Percentiles rank a stretch among this genome's conserved stretches.
phyloP scores from a whole-genome alignment of 2,113 vertebrate genomes.

The Pseudolaguvia tuberculata region DNA sequence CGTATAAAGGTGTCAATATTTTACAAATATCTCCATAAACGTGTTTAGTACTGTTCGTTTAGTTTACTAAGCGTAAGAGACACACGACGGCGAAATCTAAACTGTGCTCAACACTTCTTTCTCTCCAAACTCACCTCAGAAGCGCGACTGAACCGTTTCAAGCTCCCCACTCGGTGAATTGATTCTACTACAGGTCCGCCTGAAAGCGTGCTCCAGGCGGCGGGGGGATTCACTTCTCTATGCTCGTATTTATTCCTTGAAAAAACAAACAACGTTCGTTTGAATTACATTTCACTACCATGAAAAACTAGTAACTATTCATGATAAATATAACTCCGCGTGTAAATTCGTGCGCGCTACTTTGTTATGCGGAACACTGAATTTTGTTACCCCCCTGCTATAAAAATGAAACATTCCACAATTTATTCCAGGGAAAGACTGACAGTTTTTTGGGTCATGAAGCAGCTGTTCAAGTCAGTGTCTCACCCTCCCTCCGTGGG shows the following conservation, averaged over 20 bases:
- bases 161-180: conserved; percentile 81
- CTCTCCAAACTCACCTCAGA: conserved; percentile 72
- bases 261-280: too few species aligned
- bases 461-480: conserved; percentile 83
- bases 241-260: not conserved
- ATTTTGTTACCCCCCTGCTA: conserved; percentile 49
- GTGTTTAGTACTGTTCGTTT: not conserved
- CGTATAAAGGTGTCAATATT: conserved; percentile 1
- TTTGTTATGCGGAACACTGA: not conserved
- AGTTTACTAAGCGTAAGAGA: conserved; percentile 28
- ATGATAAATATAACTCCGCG: not conserved
- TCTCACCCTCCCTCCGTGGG: conserved; percentile 73
- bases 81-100: conserved; percentile 46
- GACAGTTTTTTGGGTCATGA: conserved; percentile 89
- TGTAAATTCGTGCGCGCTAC: not conserved
- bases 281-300: too few species aligned
- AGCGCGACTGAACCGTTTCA: conserved; percentile 74
- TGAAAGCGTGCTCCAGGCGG: conserved; percentile 56
- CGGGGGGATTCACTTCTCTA: conserved; percentile 50
- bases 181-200: conserved; percentile 79
- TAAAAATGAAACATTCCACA: conserved; percentile 73
- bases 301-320: too few species aligned
- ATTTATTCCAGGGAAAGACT: conserved; percentile 88
- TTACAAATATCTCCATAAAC: not conserved
- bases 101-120: conserved; percentile 62